Evolutionary conservation across 2,113 vertebrate genomes (phyloP), one percentile per base, ranked within the genome.

Genomic region (Callipepla californica): DNA sequence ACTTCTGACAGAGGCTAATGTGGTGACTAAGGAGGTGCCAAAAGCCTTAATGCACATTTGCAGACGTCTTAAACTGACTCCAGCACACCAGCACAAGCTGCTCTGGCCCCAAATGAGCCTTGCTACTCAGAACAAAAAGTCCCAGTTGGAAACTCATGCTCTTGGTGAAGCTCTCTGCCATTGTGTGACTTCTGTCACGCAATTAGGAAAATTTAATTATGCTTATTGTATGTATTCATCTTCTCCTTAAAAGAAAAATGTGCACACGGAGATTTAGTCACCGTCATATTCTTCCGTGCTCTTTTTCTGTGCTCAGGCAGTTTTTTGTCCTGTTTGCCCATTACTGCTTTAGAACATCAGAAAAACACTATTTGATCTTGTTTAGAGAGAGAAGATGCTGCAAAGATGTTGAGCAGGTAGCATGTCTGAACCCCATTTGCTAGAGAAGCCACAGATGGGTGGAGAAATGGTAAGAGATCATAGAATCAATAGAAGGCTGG

Each of bases 1-100:
- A 55, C 47, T 74, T 67, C 55, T 93, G 81, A 80, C 11, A 7
- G 55, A 76, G 63, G 82, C 55, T 94, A 80, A 93, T 77, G 55
- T 65, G 45, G 79, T 96, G 92, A 66, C 59, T 74, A 59, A 95
- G 76, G 72, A 87, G 80, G 63, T 93, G 90, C 79, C 79, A 74
- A 77, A 95, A 91, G 38, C 32, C 85, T 85, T 85, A 74, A 83
- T 40, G 14, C 87, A 34, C 38, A 55, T 2, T 2, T 90, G 85
- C 63, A 87, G 67, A 85, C 45, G 16, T 67, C 59, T 94, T 87
- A 90, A 90, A 88, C 67, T 50, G 44, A 34, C 85, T 70, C 63
- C 75, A 89, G 55, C 63, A 66, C 63, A 73, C 68, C 16, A 23
- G 66, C 89, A 19, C 85, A 91, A 50, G 36, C 55, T 67, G 32